phyloP scores from a whole-genome alignment of 2,888 invertebrate species.

The Scrobipalpa costella region DNA sequence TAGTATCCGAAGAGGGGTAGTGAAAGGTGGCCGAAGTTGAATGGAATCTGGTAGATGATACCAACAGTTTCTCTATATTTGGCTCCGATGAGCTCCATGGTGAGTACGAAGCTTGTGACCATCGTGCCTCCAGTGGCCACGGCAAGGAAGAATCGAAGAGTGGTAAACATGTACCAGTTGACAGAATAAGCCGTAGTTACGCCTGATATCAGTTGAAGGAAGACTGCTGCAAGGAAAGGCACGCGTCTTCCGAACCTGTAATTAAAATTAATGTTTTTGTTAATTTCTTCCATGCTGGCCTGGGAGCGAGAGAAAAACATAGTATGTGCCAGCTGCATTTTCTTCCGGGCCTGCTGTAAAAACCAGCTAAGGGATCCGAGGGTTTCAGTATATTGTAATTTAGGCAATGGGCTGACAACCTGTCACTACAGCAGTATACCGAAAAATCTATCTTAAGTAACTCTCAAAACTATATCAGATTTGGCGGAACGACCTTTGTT shows the following conservation, averaged over 20 bases:
- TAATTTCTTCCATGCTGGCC: background rate
- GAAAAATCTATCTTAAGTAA: too few species aligned
- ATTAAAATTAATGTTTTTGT: constrained; percentile 29
- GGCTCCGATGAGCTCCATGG: constrained; percentile 85
- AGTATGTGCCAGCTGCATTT: too few species aligned
- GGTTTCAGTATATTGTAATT: too few species aligned
- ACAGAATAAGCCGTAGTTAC: constrained; percentile 86
- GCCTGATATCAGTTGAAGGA: constrained; percentile 87
- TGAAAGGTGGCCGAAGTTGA: constrained; percentile 85
- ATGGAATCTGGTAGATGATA: constrained; percentile 85
- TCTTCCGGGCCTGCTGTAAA: too few species aligned
- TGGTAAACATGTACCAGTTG: constrained; percentile 84
- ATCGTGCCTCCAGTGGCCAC: constrained; percentile 91
- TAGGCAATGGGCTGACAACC: too few species aligned
- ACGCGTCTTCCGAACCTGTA: constrained; percentile 87
- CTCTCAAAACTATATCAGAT: too few species aligned
- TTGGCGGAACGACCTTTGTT: too few species aligned
- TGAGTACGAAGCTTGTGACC: constrained; percentile 87
- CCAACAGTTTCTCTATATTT: constrained; percentile 85
- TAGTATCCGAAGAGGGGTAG: constrained; percentile 84
- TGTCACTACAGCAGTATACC: too few species aligned
- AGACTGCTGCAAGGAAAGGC: constrained; percentile 87
- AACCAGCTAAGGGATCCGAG: too few species aligned
- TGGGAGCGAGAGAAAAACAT: too few species aligned
- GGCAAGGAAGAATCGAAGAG: constrained; percentile 86